Base-by-base conservation (phyloP, 2,113 vertebrate species). In the Amphiprion percula region DNA sequence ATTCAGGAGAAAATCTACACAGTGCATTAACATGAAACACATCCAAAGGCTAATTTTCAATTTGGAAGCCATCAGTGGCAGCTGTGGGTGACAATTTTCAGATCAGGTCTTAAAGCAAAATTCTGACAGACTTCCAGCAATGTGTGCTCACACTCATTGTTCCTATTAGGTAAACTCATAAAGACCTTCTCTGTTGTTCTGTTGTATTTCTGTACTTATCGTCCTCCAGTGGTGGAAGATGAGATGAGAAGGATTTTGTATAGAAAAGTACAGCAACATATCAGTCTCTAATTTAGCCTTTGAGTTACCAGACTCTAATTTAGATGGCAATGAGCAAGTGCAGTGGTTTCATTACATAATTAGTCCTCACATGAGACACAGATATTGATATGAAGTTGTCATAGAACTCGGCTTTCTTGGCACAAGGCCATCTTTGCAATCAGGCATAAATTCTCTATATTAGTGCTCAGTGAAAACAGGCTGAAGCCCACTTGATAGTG, bases 281-380 rank as follows among this genome's bases (percentile, higher is more conserved):
- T 79, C 10, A 49, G 52, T 17, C n/a, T 73, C 10, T 65, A 54
- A 66, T 74, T 60, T 53, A 44, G 11, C 53, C 59, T 65, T 58
- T 4, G 54, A 14, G 44, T 74, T 14, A 52, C 58, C 33, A 19
- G 54, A 46, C 23, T 65, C 44, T 46, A 50, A 82, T 37, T 61
- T 55, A 61, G n/a, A 70, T 74, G 54, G 19, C 44, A 78, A 80
- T 77, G 76, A 47, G 55, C 26, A 50, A 24, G 52, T 26, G 30
- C 41, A 63, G 28, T 4, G 65, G 49, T 16, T 80, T 68, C 24
- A 39, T 63, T 33, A 46, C 53, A 10, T 28, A 56, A 58, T 76
- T 28, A 50, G 63, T 59, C 41, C 0, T 59, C 49, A 60, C 66
- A 77, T 11, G 41, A 74, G 46, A 50, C 68, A 39, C 15, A 54